phyloP scores from a whole-genome alignment of 2,113 vertebrate genomes.

The Asarcornis scutulata region DNA sequence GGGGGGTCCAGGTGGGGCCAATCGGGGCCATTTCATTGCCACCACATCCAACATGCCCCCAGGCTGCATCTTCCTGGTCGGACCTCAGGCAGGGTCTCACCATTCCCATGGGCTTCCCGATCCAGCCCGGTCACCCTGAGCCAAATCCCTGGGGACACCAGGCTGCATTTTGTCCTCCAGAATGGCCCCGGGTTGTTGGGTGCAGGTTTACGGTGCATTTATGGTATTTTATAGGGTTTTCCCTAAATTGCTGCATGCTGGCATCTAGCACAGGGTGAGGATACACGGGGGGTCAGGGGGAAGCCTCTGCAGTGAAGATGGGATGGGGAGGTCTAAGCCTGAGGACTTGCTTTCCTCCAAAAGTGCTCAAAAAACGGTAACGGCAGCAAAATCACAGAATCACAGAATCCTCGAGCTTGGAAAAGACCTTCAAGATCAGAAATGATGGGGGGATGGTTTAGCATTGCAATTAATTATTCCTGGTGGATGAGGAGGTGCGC shows the following conservation, averaged over 20 bases:
- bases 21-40: neutral
- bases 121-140: neutral
- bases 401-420: too few relatives aligned
- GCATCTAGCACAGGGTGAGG: neutral
- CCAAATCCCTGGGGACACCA: too few relatives aligned
- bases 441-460: neutral
- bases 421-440: neutral
- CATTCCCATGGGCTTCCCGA: accelerated
- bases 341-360: neutral
- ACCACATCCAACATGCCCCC: accelerated
- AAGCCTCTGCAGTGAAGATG: neutral
- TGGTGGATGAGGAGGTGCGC: neutral
- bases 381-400: neutral
- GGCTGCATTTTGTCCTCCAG: neutral
- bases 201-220: neutral
- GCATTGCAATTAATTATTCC: neutral
- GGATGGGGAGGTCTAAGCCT: neutral
- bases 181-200: neutral
- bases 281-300: neutral
- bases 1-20: too few relatives aligned
- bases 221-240: neutral
- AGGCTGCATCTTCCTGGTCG: neutral
- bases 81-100: neutral
- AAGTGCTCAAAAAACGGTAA: neutral
- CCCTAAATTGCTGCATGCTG: accelerated